phyloP scores from a whole-genome alignment of 2,113 vertebrate genomes.

The Phodopus roborovskii region DNA sequence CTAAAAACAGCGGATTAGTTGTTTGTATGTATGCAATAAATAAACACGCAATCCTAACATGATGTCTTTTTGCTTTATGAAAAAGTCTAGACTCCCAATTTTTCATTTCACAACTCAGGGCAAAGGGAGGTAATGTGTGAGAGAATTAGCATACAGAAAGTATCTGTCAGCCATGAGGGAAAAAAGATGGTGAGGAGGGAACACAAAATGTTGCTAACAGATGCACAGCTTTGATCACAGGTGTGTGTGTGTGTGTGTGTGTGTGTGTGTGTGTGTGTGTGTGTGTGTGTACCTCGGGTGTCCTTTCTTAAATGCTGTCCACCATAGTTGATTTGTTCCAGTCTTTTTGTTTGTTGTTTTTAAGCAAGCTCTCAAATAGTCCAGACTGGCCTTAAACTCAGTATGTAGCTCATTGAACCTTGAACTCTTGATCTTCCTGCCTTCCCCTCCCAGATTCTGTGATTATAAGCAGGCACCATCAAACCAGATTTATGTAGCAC shows the following conservation, averaged over 20 bases:
- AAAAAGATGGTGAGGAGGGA: neutral
- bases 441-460: neutral
- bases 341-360: neutral
- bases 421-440: neutral
- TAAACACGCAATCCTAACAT: conserved; percentile 53
- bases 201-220: neutral
- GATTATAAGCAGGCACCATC: neutral
- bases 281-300: neutral
- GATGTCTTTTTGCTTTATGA: conserved; percentile 65
- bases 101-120: conserved; percentile 68
- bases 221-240: neutral
- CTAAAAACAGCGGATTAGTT: conserved; percentile 36
- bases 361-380: neutral
- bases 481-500: neutral
- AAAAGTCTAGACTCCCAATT: conserved; percentile 73
- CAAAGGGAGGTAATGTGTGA: neutral
- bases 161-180: conserved; percentile 6
- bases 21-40: conserved; percentile 78
- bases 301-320: neutral
- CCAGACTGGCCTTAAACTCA: neutral
- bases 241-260: neutral
- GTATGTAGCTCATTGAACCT: neutral
- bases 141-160: conserved; percentile 51
- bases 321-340: neutral
- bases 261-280: neutral